phyloP scores from a whole-genome alignment of 2,888 invertebrate species.

The Cephus pulcher region DNA sequence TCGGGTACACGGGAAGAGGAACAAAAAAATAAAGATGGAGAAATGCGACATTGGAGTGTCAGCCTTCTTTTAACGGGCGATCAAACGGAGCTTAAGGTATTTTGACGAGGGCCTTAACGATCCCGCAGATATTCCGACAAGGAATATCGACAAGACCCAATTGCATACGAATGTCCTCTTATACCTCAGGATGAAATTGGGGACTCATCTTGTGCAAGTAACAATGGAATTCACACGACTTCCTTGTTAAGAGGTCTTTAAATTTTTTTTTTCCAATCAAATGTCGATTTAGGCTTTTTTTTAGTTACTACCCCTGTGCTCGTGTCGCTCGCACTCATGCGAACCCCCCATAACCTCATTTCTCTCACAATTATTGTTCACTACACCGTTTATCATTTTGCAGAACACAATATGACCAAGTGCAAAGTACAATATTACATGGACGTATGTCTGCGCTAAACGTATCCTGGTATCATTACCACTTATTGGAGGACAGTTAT shows the following conservation, averaged over 20 bases:
- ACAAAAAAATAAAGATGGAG: not conserved
- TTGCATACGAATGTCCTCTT: not conserved
- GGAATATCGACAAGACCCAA: not conserved
- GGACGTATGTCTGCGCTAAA: not conserved
- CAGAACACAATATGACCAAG: not conserved
- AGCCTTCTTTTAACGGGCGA: not conserved
- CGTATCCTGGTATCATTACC: not conserved
- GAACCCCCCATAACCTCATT: no score
- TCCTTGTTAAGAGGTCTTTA: not conserved
- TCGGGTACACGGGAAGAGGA: not conserved
- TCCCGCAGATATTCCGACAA: not conserved
- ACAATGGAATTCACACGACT: not conserved
- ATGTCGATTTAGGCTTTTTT: not conserved
- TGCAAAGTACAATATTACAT: not conserved
- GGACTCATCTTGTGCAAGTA: not conserved
- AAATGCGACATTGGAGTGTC: not conserved
- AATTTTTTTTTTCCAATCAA: not conserved
- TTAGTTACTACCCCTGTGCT: not conserved
- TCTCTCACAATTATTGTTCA: not conserved
- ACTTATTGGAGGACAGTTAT: not conserved
- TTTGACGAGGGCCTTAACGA: not conserved
- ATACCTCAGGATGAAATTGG: not conserved
- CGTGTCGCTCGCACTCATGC: not conserved
- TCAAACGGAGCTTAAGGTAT: not conserved
- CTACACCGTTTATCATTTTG: not conserved